Evolutionary conservation across 2,888 invertebrate genomes (phyloP), one percentile per base, ranked within the genome.

Genomic region (Spodoptera picta): DNA sequence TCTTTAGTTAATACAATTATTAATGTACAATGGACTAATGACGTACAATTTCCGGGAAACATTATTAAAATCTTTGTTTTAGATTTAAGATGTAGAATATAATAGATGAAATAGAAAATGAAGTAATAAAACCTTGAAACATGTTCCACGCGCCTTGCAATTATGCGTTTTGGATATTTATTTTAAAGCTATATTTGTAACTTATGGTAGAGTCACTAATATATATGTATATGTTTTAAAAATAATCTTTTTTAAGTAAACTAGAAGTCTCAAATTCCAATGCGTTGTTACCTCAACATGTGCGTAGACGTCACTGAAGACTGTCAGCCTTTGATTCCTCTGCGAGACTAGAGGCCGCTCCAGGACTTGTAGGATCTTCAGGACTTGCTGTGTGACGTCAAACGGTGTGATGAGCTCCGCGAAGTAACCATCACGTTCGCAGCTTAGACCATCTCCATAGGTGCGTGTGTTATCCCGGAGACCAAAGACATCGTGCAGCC

Each of bases 361-460:
- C 70, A 94, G 56, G 5, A 91, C 87, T 9, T 89, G 83, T 44
- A 94, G 80, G 24, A 94, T 88, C 57, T 79, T 83, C 76, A 91
- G 81, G 12, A 93, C 93, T 72, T 94, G 92, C 63, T 91, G 89
- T 1, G 93, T 93, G 75, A 92, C 92, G 83, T 94, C 94, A 60
- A 80, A 79, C 19, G 86, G 82, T 2, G 91, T 90, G 66, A 90
- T 86, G 58, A 94, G 80, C 77, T 94, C 93, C 0, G 92, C 89
- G 77, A 86, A 93, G 81, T 88, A 88, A 0, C 94, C 94, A 42
- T 94, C 94, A 0, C 90, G 86, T 14, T 86, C 85, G 61, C 94
- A 94, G 65, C 87, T 86, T 46, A 93, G 50, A 54, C 75, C 80
- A 11, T 88, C 86, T 0, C 89, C 90, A 69, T 83, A 87, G n/a